Evolutionary conservation across 1,140 invertebrate genomes (phyloP).

Genomic region (Brachionus sp.): DNA sequence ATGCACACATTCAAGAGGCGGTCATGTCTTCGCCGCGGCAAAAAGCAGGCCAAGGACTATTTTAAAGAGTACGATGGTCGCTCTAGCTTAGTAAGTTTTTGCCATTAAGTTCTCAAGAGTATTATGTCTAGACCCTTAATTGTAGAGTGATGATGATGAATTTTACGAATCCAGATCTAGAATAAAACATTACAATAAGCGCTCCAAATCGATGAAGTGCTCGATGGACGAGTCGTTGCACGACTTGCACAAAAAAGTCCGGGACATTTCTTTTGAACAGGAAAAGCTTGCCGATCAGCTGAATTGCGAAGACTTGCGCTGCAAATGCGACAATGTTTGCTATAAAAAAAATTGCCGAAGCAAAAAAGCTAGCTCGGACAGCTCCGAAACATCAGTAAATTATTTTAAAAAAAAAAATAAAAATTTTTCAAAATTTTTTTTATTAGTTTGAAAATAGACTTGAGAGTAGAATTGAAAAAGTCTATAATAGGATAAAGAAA

Average conservation of each 20-base stretch:
- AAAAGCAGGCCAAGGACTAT: not conserved
- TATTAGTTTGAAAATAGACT: conserved; percentile 24
- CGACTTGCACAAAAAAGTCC: conserved; percentile 8
- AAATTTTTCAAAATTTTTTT: not conserved
- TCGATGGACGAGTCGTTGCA: not conserved
- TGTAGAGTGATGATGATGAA: conserved; percentile 16
- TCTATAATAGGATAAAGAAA: conserved; percentile 13
- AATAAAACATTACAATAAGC: not conserved
- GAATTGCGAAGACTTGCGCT: not conserved
- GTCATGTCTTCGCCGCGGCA: not conserved
- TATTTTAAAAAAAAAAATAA: not conserved
- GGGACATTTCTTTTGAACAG: conserved; percentile 28
- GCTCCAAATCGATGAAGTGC: not conserved
- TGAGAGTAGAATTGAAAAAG: conserved; percentile 5
- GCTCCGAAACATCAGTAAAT: conserved; percentile 8
- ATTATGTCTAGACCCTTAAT: not conserved
- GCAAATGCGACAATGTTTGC: not conserved
- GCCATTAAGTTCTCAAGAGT: not conserved
- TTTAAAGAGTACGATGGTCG: not conserved
- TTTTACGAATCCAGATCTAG: not conserved
- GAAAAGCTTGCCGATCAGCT: not conserved
- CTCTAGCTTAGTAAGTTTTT: not conserved
- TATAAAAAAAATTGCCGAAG: not conserved
- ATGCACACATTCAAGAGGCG: not conserved
- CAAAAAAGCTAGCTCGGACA: not conserved